Percentiles rank a stretch among this genome's conserved stretches.
These are phyloP conservation scores for Mythimna impura DNA, from an alignment of 2,888 invertebrate genomes.

Conservation along the genomic window DNA sequence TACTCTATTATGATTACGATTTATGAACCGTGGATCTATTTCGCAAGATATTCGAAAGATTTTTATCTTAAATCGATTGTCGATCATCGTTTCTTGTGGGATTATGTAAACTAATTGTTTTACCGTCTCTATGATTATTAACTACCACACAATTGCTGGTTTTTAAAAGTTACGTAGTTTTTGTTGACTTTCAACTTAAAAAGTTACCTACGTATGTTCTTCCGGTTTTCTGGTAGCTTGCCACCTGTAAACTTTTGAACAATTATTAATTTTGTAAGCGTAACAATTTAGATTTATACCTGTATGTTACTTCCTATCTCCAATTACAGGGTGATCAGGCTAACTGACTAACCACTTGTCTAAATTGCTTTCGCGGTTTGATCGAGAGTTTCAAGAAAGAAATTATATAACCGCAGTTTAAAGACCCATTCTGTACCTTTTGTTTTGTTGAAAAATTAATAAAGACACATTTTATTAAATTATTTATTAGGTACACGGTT, in stretches of 20 bases:
- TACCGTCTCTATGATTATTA: background rate
- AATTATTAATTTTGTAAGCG: conserved; percentile 25
- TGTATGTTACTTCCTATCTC: conserved; percentile 14
- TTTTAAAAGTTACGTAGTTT: conserved; percentile 13
- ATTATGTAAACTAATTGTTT: conserved; percentile 51
- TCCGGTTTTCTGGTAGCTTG: conserved; percentile 10
- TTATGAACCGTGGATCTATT: conserved; percentile 50
- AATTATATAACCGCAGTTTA: background rate
- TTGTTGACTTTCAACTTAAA: background rate
- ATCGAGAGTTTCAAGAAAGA: background rate
- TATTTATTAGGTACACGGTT: background rate
- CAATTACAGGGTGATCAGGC: conserved; percentile 7
- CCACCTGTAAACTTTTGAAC: conserved; percentile 8
- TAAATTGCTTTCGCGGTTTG: background rate
- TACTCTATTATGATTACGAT: conserved; percentile 43
- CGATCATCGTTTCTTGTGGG: conserved; percentile 26
- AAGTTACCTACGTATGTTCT: conserved; percentile 13
- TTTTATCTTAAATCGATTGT: conserved; percentile 32
- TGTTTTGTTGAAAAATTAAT: no score
- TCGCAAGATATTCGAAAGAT: conserved; percentile 41
- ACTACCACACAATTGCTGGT: background rate
- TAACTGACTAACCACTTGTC: background rate
- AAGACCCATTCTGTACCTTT: background rate
- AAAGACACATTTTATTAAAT: no score
- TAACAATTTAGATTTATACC: conserved; percentile 9